Evolutionary conservation across 2,888 invertebrate species (phyloP).

Genomic region (Leucozona laternaria): DNA sequence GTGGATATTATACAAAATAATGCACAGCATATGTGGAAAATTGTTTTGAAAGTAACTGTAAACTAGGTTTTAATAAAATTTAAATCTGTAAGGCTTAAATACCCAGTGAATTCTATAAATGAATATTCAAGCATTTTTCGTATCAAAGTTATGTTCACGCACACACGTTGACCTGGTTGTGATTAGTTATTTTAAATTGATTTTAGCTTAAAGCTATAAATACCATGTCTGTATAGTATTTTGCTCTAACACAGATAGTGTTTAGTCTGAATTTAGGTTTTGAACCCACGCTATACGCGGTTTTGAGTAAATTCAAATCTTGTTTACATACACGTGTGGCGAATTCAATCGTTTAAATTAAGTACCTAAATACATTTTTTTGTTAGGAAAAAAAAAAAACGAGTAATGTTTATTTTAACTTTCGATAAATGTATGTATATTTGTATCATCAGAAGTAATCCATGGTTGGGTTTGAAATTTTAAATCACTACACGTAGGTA

Average conservation of each 20-base stretch:
- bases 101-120: background rate
- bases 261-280: background rate
- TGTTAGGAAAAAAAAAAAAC: no score
- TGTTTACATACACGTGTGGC: background rate
- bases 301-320: background rate
- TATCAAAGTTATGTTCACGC: background rate
- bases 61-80: background rate
- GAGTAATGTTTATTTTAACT: no score
- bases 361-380: no score
- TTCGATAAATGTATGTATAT: no score
- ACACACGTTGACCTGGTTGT: slow-evolving; percentile 6
- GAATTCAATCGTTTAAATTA: background rate
- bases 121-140: background rate
- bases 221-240: background rate
- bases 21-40: no score
- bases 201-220: background rate
- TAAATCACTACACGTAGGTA: no score
- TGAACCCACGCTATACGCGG: background rate
- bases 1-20: no score
- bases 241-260: background rate
- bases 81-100: background rate
- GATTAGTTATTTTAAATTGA: background rate
- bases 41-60: no score
- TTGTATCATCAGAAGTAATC: no score
- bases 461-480: no score